These are phyloP conservation scores for Bombus balteatus DNA, from an alignment of 1,140 invertebrate genomes.

Conservation along the genomic window DNA sequence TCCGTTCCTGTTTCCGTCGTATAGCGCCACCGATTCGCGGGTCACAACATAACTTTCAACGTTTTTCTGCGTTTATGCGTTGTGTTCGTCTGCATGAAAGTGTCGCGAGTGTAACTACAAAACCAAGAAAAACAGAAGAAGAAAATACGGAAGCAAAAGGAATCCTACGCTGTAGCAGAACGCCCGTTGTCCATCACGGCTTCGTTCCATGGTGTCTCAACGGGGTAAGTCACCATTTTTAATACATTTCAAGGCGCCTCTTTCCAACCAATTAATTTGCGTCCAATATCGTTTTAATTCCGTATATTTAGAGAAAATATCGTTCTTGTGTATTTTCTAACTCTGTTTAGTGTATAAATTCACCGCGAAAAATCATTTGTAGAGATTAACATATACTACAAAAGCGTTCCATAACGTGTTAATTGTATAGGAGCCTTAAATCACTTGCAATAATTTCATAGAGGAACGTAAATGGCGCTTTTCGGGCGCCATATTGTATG, in stretches of 20 bases:
- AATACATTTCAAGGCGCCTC: background rate
- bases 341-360: background rate
- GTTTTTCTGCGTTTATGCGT: background rate
- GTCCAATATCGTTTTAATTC: background rate
- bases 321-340: background rate
- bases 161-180: background rate
- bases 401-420: background rate
- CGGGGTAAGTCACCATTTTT: conserved; percentile 28
- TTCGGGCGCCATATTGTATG: background rate
- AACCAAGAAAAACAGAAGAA: conserved; percentile 3
- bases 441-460: background rate
- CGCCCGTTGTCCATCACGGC: conserved; percentile 14
- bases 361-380: background rate
- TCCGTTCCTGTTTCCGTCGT: background rate
- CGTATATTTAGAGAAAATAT: background rate
- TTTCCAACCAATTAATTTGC: conserved; percentile 38
- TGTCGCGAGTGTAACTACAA: conserved; percentile 2
- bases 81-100: conserved; percentile 21
- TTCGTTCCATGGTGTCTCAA: conserved; percentile 8
- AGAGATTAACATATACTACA: background rate
- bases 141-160: conserved; percentile 15
- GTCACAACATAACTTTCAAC: background rate
- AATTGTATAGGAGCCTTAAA: background rate
- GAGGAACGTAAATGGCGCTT: background rate
- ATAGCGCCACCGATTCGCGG: background rate